These are phyloP conservation scores for Biston betularia DNA, from an alignment of 2,888 invertebrate genomes.

Conservation along the genomic window DNA sequence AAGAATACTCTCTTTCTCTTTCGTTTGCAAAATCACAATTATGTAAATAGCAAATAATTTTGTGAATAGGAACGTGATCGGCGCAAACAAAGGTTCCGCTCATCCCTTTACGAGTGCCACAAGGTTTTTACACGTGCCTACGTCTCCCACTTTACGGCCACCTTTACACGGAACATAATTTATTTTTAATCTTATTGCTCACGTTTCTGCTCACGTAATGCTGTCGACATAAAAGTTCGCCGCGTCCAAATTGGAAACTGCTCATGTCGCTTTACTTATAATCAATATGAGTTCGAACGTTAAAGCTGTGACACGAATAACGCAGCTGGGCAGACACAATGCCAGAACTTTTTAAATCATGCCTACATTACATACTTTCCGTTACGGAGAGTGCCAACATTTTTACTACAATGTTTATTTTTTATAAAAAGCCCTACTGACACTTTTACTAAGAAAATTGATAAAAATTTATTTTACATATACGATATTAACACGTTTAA, in stretches of 20 bases:
- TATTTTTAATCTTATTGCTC: slow-evolving; percentile 83
- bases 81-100: slow-evolving; percentile 44
- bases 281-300: slow-evolving; percentile 53
- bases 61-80: slow-evolving; percentile 35
- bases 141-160: slow-evolving; percentile 60
- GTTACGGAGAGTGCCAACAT: not conserved
- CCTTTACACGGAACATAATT: slow-evolving; percentile 74
- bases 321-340: slow-evolving; percentile 24
- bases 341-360: slow-evolving; percentile 26
- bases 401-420: not conserved
- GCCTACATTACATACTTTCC: slow-evolving; percentile 5
- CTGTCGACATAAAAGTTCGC: slow-evolving; percentile 81
- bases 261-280: slow-evolving; percentile 63
- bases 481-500: too few relatives aligned
- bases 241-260: slow-evolving; percentile 77
- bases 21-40: slow-evolving; percentile 23
- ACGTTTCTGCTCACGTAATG: slow-evolving; percentile 82
- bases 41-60: slow-evolving; percentile 36
- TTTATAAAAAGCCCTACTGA: too few relatives aligned
- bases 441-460: too few relatives aligned
- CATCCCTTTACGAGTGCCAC: slow-evolving; percentile 45
- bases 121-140: slow-evolving; percentile 46
- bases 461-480: too few relatives aligned
- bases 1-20: slow-evolving; percentile 10
- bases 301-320: slow-evolving; percentile 37